Percentiles rank a stretch among this genome's conserved stretches.
Conservation (phyloP, 2,888 invertebrate genomes). For the Piscicola geometra region DNA sequence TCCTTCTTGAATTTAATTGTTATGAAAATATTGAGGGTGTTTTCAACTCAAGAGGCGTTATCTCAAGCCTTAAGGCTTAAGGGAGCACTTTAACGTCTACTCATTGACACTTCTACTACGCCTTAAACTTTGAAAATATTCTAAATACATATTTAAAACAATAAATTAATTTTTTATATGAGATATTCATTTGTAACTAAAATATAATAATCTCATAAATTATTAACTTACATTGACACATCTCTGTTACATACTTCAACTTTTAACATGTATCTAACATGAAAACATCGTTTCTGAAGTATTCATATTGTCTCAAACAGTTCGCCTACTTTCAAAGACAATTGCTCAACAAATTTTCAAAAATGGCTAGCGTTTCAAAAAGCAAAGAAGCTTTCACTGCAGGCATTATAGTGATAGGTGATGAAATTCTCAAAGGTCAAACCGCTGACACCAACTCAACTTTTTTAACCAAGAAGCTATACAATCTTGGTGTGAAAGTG, state of each 20-base stretch:
- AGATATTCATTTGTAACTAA: no score
- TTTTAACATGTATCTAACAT: not conserved
- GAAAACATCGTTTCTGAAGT: not conserved
- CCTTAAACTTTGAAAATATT: no score
- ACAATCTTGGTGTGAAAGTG: constrained; percentile 65
- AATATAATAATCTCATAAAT: no score
- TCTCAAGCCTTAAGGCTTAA: no score
- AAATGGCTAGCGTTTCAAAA: not conserved
- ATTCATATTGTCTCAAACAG: not conserved
- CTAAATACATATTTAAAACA: no score
- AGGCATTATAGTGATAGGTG: constrained; percentile 65
- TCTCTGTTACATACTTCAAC: not conserved
- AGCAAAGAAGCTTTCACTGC: constrained; percentile 13
- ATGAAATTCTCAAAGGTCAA: constrained; percentile 71
- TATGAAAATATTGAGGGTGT: no score
- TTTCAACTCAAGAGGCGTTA: no score
- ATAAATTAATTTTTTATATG: no score
- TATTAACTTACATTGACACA: no score
- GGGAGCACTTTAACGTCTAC: no score
- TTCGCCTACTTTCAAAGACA: not conserved
- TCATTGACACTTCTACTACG: no score
- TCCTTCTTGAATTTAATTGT: no score
- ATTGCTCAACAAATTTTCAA: not conserved
- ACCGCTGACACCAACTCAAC: constrained; percentile 68
- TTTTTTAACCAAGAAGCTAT: constrained; percentile 63